Percentiles rank a stretch among this genome's conserved stretches.
phyloP scores from a whole-genome alignment of 1,140 invertebrate genomes.

The Microplitis mediator region DNA sequence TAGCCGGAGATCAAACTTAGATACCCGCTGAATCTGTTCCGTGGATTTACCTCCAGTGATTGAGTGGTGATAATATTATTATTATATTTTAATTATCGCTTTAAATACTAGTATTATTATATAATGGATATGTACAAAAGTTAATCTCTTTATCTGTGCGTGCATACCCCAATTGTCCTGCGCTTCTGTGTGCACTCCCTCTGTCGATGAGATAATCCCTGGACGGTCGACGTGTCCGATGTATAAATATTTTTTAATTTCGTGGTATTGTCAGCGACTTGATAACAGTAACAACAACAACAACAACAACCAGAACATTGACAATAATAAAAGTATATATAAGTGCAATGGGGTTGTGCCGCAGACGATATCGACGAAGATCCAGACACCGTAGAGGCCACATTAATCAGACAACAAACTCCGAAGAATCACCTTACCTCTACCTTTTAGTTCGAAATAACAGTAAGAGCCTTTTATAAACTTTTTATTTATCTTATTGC shows the following conservation, averaged over 20 bases:
- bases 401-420: not conserved
- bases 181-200: constrained; percentile 15
- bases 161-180: constrained; percentile 12
- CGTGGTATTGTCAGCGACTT: too few species aligned
- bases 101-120: constrained; percentile 7
- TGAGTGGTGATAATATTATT: not conserved
- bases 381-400: constrained; percentile 8
- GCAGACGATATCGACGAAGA: constrained; percentile 5
- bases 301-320: too few species aligned
- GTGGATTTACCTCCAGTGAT: constrained; percentile 20
- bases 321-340: not conserved
- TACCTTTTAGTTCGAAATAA: constrained; percentile 2
- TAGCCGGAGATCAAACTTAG: constrained; percentile 35
- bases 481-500: not conserved
- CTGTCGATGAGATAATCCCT: not conserved
- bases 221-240: not conserved
- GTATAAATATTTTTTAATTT: not conserved
- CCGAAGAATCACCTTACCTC: constrained; percentile 1
- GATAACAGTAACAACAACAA: too few species aligned
- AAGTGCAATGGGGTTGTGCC: constrained; percentile 13
- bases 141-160: constrained; percentile 6
- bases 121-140: not conserved
- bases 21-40: constrained; percentile 26
- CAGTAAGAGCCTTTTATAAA: not conserved
- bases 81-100: too few species aligned